Base-by-base conservation (phyloP, 2,113 vertebrate genomes). In the Eulacestoma nigropectus region DNA sequence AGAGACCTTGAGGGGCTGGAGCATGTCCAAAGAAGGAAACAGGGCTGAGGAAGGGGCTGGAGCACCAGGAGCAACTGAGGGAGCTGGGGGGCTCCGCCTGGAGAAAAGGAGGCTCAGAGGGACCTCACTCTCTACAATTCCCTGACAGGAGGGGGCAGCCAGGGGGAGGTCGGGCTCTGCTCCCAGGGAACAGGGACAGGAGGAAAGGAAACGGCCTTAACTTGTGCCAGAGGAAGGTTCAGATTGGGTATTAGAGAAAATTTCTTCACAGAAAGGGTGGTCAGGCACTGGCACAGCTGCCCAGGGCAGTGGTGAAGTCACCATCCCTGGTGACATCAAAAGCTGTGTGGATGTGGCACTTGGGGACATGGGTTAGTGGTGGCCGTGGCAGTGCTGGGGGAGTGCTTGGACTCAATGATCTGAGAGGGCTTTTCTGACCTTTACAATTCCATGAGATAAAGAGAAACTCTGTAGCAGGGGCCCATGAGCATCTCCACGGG, bases 51-150 rank as follows among this genome's bases (percentile, higher is more conserved):
- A 75, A 53, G 11, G 39, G 21, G 2, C 55, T 75, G 41, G 30
- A 55, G 55, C 30, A 8, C 20, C 47, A 62, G 30, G n/a, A 62
- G 2, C 0, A 0, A 4, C 62, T 35, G 69, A n/a, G 35, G 23
- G n/a, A 52, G 57, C 18, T 41, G 35, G 10, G 13, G 7, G 25
- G 17, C 55, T 83, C 55, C 47, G n/a, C 21, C 47, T 55, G 30
- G 16, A 47, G 39, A 13, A 12, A 35, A 68, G 33, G n/a, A 83
- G 37, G n/a, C 8, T 62, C 30, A 10, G 53, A 6, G 15, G 53
- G 2, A 14, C 30, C 20, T 46, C 46, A 18, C 15, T 37, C 17
- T 64, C 7, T 16, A 25, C 22, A 73, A 3, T 8, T 57, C 59
- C 21, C 15, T 37, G 62, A 13, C 39, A 55, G 41, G 60, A 89